Evolutionary conservation across 2,797 vertebrate species (phyloP), one percentile per base, ranked within the genome.

Genomic region (Sorex maritimensis): DNA sequence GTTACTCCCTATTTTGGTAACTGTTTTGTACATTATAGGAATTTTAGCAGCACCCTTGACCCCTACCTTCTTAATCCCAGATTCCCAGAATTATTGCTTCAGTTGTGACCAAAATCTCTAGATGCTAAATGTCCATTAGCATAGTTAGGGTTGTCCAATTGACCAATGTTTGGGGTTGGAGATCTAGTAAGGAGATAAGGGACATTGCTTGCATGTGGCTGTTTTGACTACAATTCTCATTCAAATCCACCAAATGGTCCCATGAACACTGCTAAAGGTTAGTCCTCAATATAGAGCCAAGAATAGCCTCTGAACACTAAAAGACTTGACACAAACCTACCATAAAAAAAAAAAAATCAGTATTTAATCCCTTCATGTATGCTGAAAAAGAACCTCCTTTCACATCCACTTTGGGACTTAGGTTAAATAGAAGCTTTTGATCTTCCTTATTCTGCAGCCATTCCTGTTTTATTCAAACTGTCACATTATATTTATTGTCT

Each of bases 321-420:
- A 52, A 14, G 49, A 9, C 13, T 11, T 52, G 49, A 52, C 49
- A 52, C 13, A 52, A 52, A 52, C 49, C 46, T 52, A 52, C 49
- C 49, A 8, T 52, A 11, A 2, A 2, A 11, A 11, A 52, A 6
- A 72, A 15, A 55, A 41, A 61, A 78, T 81, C 41, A 81, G 7
- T 75, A 7, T 58, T 80, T 49, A 71, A 71, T 49, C 2, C 2
- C 7, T 65, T 73, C n/a, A 30, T 23, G 28, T 1, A 46, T 65
- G 44, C 15, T 79, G 79, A 30, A 65, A 89, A 89, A 63, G 89
- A 89, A 63, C 65, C 52, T 87, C 92, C 72, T 3, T 6, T 80
- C 24, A 7, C 14, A 63, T 34, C 5, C 2, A 26, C 13, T 72
- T 67, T 46, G 34, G 77, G 26, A 78, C 0, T 28, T 52, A 88